These are phyloP conservation scores for Apantesis nais DNA, from an alignment of 2,888 invertebrate species.

Conservation along the genomic window DNA sequence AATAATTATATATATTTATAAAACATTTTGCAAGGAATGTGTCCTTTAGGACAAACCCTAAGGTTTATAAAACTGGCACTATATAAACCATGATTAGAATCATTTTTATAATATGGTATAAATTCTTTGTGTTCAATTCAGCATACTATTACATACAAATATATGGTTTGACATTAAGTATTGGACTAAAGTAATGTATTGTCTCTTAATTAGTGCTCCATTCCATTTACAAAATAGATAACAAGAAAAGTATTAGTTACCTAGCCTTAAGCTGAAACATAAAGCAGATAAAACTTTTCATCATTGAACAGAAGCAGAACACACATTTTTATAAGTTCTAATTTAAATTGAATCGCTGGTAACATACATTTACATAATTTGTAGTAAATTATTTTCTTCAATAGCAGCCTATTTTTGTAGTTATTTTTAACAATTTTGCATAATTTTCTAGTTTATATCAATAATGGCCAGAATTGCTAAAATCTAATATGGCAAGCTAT, in stretches of 20 bases:
- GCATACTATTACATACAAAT: conserved; percentile 25
- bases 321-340: conserved; percentile 9
- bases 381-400: background rate
- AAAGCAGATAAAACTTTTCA: background rate
- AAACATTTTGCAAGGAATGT: conserved; percentile 67
- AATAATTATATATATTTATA: conserved; percentile 58
- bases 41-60: conserved; percentile 68
- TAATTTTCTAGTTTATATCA: conserved; percentile 38
- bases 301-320: conserved; percentile 1
- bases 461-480: conserved; percentile 64
- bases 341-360: conserved; percentile 26
- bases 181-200: conserved; percentile 30
- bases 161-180: conserved; percentile 23
- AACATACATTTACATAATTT: conserved; percentile 24
- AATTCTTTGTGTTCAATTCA: conserved; percentile 33
- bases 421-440: conserved; percentile 27
- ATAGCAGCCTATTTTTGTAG: conserved; percentile 30
- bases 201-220: conserved; percentile 24
- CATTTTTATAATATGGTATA: conserved; percentile 34
- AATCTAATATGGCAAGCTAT: conserved; percentile 83
- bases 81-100: conserved; percentile 45
- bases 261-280: background rate
- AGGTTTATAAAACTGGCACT: conserved; percentile 61
- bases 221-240: conserved; percentile 3
- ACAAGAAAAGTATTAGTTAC: background rate